Conservation (phyloP, 2,113 vertebrate species). For the Rafetus swinhoei region DNA sequence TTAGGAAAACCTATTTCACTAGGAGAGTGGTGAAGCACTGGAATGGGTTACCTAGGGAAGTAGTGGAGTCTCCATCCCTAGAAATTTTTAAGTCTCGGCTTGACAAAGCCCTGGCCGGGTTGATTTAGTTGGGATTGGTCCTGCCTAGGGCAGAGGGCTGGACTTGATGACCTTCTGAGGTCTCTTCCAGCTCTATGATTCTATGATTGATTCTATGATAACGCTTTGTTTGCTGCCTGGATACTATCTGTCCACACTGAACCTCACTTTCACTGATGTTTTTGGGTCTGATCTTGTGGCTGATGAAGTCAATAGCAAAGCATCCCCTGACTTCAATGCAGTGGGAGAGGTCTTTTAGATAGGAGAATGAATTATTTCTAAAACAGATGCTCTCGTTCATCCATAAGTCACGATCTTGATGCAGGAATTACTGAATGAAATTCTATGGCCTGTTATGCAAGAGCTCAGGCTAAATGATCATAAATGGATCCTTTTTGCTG, state of each 20-base stretch:
- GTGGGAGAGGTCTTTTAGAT: not conserved
- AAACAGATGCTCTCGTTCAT: not conserved
- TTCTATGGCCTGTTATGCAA: not conserved
- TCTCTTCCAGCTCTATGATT: too few relatives aligned
- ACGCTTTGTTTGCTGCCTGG: fast-evolving
- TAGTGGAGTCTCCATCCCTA: too few relatives aligned
- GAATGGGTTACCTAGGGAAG: too few relatives aligned
- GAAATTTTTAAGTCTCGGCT: too few relatives aligned
- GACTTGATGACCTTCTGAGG: too few relatives aligned
- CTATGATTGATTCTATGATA: too few relatives aligned
- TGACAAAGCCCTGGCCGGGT: too few relatives aligned
- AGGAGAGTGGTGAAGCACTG: too few relatives aligned
- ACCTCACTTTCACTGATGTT: not conserved
- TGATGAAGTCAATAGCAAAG: not conserved
- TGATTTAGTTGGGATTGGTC: too few relatives aligned
- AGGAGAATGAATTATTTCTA: not conserved
- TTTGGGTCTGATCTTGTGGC: fast-evolving
- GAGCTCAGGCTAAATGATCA: not conserved
- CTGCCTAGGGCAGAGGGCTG: too few relatives aligned
- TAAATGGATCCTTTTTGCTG: not conserved
- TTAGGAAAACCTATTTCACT: too few relatives aligned
- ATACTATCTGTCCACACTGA: not conserved
- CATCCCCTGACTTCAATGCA: not conserved
- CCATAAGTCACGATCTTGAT: not conserved
- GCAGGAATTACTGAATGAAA: not conserved